phyloP scores from a whole-genome alignment of 2,113 vertebrate species.

The Rissa tridactyla region DNA sequence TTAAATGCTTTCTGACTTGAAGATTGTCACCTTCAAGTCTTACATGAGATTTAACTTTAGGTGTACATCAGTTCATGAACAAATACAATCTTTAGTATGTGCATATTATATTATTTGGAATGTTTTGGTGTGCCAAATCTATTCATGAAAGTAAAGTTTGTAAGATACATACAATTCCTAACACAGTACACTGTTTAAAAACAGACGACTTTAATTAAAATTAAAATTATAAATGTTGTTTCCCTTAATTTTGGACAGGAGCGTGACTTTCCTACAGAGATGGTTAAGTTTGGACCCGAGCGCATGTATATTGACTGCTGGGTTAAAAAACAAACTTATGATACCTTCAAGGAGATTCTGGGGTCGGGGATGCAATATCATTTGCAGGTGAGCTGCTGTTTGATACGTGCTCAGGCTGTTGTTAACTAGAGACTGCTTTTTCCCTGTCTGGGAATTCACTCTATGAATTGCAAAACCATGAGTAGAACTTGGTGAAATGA shows the following conservation, averaged over 20 bases:
- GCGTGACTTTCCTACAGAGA: conserved; percentile 89
- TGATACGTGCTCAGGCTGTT: neutral
- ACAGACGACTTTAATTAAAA: neutral
- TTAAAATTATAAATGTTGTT: neutral
- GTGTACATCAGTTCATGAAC: neutral
- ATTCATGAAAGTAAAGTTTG: neutral
- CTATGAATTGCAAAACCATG: neutral
- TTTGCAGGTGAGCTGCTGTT: conserved; percentile 82
- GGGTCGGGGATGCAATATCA: conserved; percentile 98
- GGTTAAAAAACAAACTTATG: conserved; percentile 92
- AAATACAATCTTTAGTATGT: neutral
- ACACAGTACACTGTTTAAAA: neutral
- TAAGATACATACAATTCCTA: neutral
- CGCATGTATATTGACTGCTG: conserved; percentile 97
- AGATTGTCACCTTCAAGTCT: neutral
- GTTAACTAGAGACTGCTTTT: neutral
- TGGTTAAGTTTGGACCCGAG: conserved; percentile 93
- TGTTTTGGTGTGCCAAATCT: neutral
- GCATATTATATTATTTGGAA: neutral
- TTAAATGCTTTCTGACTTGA: neutral
- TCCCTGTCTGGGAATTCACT: neutral
- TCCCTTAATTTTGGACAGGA: conserved; percentile 74
- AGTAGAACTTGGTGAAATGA: neutral
- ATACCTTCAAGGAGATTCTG: conserved; percentile 91
- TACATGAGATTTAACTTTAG: neutral